A percentile compares a stretch with the other conserved stretches of the same genome.
Evolutionary conservation across 2,797 vertebrate genomes (phyloP).

Genomic region (Oryzias sinensis): DNA sequence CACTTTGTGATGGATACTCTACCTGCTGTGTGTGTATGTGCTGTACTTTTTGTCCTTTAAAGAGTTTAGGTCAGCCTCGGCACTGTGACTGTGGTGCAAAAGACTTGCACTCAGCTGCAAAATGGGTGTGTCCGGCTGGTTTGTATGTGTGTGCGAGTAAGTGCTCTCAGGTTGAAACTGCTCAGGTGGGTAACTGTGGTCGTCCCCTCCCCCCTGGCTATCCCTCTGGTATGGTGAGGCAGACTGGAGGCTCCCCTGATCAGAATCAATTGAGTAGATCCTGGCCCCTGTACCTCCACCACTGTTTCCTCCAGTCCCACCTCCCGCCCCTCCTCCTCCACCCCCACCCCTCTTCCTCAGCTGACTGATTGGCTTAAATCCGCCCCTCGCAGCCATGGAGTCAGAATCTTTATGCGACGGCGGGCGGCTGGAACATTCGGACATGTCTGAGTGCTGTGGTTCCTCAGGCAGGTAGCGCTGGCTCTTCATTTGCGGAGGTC

Average conservation of each 20-base stretch:
- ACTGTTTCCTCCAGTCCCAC: constrained; percentile 59
- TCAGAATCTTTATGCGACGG: constrained; percentile 85
- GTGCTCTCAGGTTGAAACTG: constrained; percentile 67
- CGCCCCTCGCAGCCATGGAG: constrained; percentile 72
- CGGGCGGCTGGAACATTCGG: constrained; percentile 88
- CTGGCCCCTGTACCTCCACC: constrained; percentile 80
- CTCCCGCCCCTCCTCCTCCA: constrained; percentile 80
- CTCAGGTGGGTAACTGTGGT: constrained; percentile 69
- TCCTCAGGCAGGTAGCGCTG: constrained; percentile 94
- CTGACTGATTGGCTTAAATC: constrained; percentile 76
- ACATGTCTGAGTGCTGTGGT: constrained; percentile 87
- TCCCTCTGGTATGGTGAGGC: constrained; percentile 79
- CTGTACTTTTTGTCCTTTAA: constrained; percentile 83
- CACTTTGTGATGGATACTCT: constrained; percentile 4
- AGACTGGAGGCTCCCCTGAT: constrained; percentile 86
- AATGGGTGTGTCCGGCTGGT: constrained; percentile 69
- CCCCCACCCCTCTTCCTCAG: constrained; percentile 87
- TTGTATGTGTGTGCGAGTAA: constrained; percentile 57
- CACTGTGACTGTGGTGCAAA: constrained; percentile 81
- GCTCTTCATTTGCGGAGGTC: constrained; percentile 83
- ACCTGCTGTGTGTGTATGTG: constrained; percentile 80
- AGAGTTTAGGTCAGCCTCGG: constrained; percentile 74
- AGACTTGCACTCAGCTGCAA: constrained; percentile 84
- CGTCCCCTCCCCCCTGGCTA: constrained; percentile 69
- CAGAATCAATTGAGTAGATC: constrained; percentile 94